Base-by-base conservation (phyloP, 37 sponge, comb jelly and placozoan genomes). In the Beroe forskalii region DNA sequence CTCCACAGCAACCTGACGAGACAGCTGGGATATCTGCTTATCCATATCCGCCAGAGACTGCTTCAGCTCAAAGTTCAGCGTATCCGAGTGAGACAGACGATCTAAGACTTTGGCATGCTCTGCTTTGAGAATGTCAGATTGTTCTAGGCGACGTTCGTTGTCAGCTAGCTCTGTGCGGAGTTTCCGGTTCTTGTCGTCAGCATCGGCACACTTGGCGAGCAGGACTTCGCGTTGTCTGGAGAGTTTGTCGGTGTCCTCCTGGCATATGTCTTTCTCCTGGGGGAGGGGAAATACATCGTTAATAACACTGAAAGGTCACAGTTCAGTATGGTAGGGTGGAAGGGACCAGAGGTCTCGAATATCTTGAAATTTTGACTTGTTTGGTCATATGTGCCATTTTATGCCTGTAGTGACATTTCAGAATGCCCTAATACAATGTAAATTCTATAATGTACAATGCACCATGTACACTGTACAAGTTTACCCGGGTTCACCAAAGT, bases 251-350 rank as follows among this genome's bases (percentile, higher is more conserved):
- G 55, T 80, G 48, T 80, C 86, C 40, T 80, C 86, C 40, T 17
- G 44, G 55, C 86, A 80, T 4, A 80, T 80, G 48, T 80, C 55
- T 44, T 80, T 80, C 55, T 80, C 86, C 86, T 80, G 86, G 40
- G 31, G 8, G 28, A 25, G 8, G 28, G 60, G 17, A 55, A 19
- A 17, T 55, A 55, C 60, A 55, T 55, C n/a, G n/a, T n/a, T n/a
- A n/a, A n/a, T n/a, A n/a, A n/a, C n/a, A n/a, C n/a, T n/a, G n/a
- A n/a, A n/a, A n/a, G n/a, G n/a, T n/a, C n/a, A n/a, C n/a, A n/a
- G n/a, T n/a, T n/a, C n/a, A n/a, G n/a, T n/a, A n/a, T n/a, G n/a
- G n/a, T n/a, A n/a, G n/a, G n/a, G n/a, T n/a, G n/a, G n/a, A n/a
- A n/a, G n/a, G n/a, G n/a, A n/a, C n/a, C n/a, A n/a, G n/a, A n/a